Base-by-base conservation (phyloP, 2,113 vertebrate species). In the Cinclus cinclus region DNA sequence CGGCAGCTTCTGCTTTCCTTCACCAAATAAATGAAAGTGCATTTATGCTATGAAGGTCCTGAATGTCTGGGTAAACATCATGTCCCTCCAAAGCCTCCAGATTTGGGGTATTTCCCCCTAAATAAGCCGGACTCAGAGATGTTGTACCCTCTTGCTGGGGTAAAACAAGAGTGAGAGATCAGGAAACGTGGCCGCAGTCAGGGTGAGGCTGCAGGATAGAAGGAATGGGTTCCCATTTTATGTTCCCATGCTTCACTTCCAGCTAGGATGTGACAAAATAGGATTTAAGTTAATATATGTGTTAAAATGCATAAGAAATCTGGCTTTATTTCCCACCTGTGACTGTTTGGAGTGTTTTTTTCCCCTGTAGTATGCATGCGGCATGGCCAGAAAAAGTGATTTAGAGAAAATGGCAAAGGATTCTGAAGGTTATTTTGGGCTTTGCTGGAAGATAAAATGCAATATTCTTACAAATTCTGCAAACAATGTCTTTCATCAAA, bases 321-420 rank as follows among this genome's bases (percentile, higher is more conserved):
- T 47, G 11, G 18, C 14, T 21, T 5, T 22, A 11, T 75, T 78
- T 90, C 44, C 11, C 31, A 82, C 7, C 21, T n/a, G 11, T 73
- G 63, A 28, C 33, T 39, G 6, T 14, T 11, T 41, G 27, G 35
- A 24, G 4, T 39, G 37, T 0, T 0, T 16, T 37, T 70, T n/a
- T 44, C 23, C 9, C 23, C 23, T 18, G 2, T 1, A 4, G 4
- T 9, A 5, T 35, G 8, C 27, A 12, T 4, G 17, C 53, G 24
- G 9, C 44, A 17, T 6, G 52, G 49, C 39, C 30, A 56, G 41
- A 35, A 60, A 13, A 79, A 79, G 17, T 10, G n/a, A 41, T 90
- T 68, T 69, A 77, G 46, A 3, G 5, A 19, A 95, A 92, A 52
- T 28, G 11, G 5, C 49, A 70, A 60, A n/a, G 17, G 25, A 33